Base-by-base conservation (phyloP, 2,113 vertebrate genomes). In the Eurystomus gularis region DNA sequence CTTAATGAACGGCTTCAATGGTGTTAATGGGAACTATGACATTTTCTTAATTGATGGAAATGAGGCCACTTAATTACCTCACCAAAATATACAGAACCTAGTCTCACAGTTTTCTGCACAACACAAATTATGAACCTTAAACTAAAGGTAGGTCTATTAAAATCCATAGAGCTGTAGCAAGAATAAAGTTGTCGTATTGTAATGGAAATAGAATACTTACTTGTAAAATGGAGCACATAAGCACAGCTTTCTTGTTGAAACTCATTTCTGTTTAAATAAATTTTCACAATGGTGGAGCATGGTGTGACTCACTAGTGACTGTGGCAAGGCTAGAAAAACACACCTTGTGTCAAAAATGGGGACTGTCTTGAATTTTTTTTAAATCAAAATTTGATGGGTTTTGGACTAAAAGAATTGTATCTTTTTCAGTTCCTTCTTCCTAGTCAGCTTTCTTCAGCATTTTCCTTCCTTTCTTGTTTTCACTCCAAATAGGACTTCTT, bases 11-110 rank as follows among this genome's bases (percentile, higher is more conserved):
- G 0, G 52, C 44, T 83, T 82, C 80, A 89, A 25, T 76, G 52
- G 79, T 70, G 48, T 62, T 84, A 81, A 81, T 31, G 52, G 61
- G 90, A 96, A 92, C 62, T 94, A 75, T 79, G 90, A 19, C 79
- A 92, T 76, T 88, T 95, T 78, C 80, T 88, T 95, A 75, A 73
- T 60, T 75, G 33, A 24, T 76, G 80, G 83, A 84, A 97, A 94
- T 90, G 61, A 91, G 90, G 86, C 42, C 86, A 76, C 31, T 93
- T 70, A 81, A 75, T 86, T 94, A 37, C 48, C 13, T 85, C 64
- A 28, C 69, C 70, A 55, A 88, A 96, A 83, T 73, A 68, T 7
- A 85, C 17, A 29, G 62, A 83, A 54, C 17, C 40, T 42, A 37
- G 28, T 49, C 85, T 90, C 58, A 57, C 0, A 1, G 37, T 58